Evolutionary conservation across 2,888 invertebrate species (phyloP).

Genomic region (Acheta domesticus): DNA sequence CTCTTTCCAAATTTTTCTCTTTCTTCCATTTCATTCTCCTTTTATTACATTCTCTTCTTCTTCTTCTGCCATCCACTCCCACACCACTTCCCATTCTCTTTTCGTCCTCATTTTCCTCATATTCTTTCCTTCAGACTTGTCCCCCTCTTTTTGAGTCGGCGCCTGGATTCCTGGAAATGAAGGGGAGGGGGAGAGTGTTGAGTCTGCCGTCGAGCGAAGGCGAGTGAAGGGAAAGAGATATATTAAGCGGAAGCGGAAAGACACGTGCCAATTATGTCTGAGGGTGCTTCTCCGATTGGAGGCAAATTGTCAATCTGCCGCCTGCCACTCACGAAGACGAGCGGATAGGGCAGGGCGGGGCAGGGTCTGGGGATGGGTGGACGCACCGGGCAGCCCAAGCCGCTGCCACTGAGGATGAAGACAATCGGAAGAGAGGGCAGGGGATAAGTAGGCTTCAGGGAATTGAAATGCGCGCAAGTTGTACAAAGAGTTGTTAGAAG

Average conservation of each 20-base stretch:
- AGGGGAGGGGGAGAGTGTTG: background rate
- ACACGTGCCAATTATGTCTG: constrained; percentile 2
- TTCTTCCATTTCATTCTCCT: no score
- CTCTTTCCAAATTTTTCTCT: no score
- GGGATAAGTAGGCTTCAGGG: no score
- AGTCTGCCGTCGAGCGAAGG: background rate
- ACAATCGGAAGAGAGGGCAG: no score
- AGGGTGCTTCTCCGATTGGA: background rate
- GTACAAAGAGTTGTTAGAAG: no score
- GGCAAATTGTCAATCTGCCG: constrained; percentile 8
- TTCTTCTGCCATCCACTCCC: no score
- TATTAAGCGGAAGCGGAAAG: background rate
- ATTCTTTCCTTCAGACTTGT: background rate
- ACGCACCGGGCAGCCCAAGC: no score
- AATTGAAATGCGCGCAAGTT: no score
- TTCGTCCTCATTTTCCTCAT: no score
- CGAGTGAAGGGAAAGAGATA: background rate
- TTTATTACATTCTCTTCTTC: no score
- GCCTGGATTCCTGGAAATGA: background rate
- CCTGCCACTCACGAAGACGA: background rate
- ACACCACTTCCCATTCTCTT: no score
- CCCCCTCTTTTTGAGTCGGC: background rate
- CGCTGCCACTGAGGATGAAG: no score
- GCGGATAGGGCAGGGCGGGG: background rate
- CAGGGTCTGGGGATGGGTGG: background rate